Percentiles rank a stretch among this genome's conserved stretches.
Evolutionary conservation across 2,797 vertebrate species (phyloP).

Genomic region (Coendou prehensilis): DNA sequence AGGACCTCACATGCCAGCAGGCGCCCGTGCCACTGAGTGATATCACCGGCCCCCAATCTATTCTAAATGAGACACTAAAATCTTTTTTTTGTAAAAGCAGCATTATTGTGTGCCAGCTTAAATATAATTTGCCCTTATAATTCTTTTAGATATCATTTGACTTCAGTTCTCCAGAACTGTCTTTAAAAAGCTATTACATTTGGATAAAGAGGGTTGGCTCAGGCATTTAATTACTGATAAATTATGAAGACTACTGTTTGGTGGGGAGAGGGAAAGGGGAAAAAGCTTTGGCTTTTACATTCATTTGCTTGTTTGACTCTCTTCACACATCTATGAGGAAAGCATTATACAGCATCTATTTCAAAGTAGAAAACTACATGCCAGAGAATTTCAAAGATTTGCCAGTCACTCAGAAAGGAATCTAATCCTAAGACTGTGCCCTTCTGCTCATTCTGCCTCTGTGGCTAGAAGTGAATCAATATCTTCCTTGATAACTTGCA

Average conservation of each 20-base stretch:
- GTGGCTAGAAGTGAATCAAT: not conserved
- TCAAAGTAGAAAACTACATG: not conserved
- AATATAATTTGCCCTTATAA: not conserved
- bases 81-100: constrained; percentile 3
- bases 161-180: not conserved
- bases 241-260: not conserved
- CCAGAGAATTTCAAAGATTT: constrained; percentile 6
- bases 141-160: constrained; percentile 56
- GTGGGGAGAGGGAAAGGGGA: not conserved
- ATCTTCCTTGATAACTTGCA: not conserved
- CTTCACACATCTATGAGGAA: not conserved
- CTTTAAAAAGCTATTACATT: not conserved
- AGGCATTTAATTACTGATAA: not conserved
- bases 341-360: not conserved
- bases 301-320: not conserved
- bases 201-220: not conserved
- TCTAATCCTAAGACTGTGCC: not conserved
- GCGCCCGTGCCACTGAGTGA: no score
- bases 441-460: not conserved
- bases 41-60: not conserved
- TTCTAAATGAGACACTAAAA: not conserved
- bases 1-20: no score
- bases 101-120: not conserved
- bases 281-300: not conserved
- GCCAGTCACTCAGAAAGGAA: not conserved